These are phyloP conservation scores for Sycophaga agraensis DNA, from an alignment of 1,140 invertebrate genomes.

Conservation along the genomic window DNA sequence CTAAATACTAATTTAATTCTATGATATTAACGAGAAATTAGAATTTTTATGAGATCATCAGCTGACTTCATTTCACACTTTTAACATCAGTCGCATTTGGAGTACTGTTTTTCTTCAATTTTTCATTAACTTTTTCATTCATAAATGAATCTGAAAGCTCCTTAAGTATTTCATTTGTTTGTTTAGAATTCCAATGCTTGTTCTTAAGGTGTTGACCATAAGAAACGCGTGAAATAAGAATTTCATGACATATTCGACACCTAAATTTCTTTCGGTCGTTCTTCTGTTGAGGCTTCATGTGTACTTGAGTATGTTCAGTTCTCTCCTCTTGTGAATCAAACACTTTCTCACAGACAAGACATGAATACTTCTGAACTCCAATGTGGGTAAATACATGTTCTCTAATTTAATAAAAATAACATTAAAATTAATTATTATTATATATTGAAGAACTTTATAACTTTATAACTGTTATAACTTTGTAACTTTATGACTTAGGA, in stretches of 20 bases:
- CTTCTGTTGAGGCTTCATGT: slow-evolving; percentile 11
- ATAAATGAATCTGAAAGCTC: slow-evolving; percentile 13
- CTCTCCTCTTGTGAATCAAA: slow-evolving; percentile 17
- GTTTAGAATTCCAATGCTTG: slow-evolving; percentile 21
- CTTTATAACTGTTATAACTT: not conserved
- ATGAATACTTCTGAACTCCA: not conserved
- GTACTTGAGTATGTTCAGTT: slow-evolving; percentile 17
- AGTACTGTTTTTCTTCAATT: not conserved
- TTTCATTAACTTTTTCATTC: slow-evolving; percentile 16
- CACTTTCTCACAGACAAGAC: slow-evolving; percentile 16
- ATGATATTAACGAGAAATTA: not conserved
- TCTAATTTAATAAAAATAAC: slow-evolving; percentile 1
- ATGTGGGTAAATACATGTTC: slow-evolving; percentile 17
- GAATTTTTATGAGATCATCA: no score
- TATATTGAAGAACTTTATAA: not conserved
- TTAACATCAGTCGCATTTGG: not conserved
- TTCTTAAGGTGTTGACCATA: slow-evolving; percentile 24
- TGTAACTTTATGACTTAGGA: no score
- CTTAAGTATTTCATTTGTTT: slow-evolving; percentile 2
- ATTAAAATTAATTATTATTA: not conserved
- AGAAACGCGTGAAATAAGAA: slow-evolving; percentile 16
- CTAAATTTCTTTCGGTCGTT: slow-evolving; percentile 19
- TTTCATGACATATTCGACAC: slow-evolving; percentile 26
- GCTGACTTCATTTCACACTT: no score
- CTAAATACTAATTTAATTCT: no score